phyloP scores from a whole-genome alignment of 1,140 invertebrate species.

The Lasioglossum baleicum region DNA sequence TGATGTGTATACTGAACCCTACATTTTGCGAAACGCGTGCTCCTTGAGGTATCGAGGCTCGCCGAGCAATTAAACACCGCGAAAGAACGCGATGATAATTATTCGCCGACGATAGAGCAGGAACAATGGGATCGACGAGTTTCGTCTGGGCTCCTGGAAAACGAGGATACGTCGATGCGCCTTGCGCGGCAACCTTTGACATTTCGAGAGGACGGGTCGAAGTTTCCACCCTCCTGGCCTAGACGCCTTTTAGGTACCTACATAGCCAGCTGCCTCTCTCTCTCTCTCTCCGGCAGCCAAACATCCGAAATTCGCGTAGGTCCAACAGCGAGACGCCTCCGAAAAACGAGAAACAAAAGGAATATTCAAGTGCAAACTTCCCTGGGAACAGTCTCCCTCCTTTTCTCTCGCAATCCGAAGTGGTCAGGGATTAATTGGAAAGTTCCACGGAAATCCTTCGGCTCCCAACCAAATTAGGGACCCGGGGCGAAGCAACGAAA shows the following conservation, averaged over 20 bases:
- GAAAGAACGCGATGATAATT: constrained; percentile 40
- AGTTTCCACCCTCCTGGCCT: constrained; percentile 51
- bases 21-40: too few species aligned
- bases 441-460: constrained; percentile 38
- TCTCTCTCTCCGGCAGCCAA: neutral
- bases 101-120: constrained; percentile 29
- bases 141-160: constrained; percentile 49
- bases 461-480: constrained; percentile 7
- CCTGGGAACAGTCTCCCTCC: too few species aligned
- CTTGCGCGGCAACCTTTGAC: constrained; percentile 71
- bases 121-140: constrained; percentile 39
- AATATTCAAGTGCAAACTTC: neutral
- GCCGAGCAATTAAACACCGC: neutral
- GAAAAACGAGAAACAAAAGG: too few species aligned
- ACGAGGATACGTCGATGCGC: constrained; percentile 51
- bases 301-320: constrained; percentile 39
- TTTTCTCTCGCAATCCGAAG: neutral
- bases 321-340: too few species aligned
- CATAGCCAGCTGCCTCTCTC: neutral
- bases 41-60: too few species aligned
- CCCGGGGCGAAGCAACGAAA: constrained; percentile 1
- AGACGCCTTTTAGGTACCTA: constrained; percentile 43
- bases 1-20: too few species aligned
- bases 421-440: constrained; percentile 13
- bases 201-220: constrained; percentile 68